Base-by-base conservation (phyloP, 2,113 vertebrate genomes). In the Craseonycteris thonglongyai region DNA sequence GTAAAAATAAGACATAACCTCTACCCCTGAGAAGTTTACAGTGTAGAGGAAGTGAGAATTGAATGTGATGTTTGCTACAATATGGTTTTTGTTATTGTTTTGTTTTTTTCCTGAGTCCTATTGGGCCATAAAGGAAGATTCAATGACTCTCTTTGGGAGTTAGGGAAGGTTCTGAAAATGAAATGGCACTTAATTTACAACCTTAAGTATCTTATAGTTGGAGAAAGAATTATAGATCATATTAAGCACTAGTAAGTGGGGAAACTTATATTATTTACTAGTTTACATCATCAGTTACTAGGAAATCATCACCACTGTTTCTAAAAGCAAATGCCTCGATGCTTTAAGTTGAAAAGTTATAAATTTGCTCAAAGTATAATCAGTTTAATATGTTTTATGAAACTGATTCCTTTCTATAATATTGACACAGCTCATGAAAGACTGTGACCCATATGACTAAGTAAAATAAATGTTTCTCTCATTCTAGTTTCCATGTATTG, bases 401-500 rank as follows among this genome's bases (percentile, higher is more conserved):
- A 71, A 72, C 12, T 40, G 24, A 26, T 54, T 93, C 35, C 30
- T 72, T 59, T 92, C 51, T 88, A 38, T 68, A 28, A 15, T 65
- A 86, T 75, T 58, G 72, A 75, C 1, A 79, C 11, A 94, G 81
- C n/a, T 90, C 40, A 26, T 68, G 33, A 61, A 80, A 91, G 42
- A 58, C 33, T 74, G 42, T 68, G 84, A 93, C 61, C 51, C 74
- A 83, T 78, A 87, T 61, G 54, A 76, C 56, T 75, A 56, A 76
- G 22, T 63, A 87, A 96, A 80, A 95, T 58, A 54, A 97, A 82
- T 82, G 71, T 42, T 65, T 79, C 51, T 93, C 56, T 80, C 40
- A 26, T 71, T 81, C 66, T 54, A 42, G 9, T 86, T 80, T 86
- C 56, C 91, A 80, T 26, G 47, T 54, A 40, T 30, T 68, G 7